phyloP scores from a whole-genome alignment of 2,113 vertebrate genomes.

The Podocnemis expansa region DNA sequence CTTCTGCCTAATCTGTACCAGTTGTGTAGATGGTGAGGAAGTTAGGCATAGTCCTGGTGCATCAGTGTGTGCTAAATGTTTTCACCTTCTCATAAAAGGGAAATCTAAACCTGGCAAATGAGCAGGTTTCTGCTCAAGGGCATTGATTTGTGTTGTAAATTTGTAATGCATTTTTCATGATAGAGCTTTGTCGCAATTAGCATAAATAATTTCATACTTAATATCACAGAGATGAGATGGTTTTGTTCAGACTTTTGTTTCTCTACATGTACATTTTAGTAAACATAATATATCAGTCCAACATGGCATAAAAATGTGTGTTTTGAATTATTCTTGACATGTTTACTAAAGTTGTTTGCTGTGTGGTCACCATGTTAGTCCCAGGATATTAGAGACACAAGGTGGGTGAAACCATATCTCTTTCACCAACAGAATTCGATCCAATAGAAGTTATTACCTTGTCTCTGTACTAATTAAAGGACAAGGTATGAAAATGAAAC shows the following conservation, averaged over 20 bases:
- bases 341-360: background rate
- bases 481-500: background rate
- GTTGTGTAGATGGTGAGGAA: background rate
- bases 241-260: background rate
- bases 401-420: background rate
- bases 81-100: background rate
- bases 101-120: background rate
- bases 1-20: background rate
- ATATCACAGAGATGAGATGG: background rate
- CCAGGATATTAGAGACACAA: background rate
- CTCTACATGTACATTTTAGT: background rate
- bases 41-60: background rate
- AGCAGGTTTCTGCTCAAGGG: background rate
- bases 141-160: background rate
- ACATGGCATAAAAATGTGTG: background rate
- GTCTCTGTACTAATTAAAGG: background rate
- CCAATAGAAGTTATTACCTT: background rate
- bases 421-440: background rate
- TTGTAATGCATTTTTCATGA: background rate
- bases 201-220: background rate
- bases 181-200: background rate
- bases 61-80: background rate
- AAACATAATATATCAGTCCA: background rate
- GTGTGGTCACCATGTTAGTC: background rate
- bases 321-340: background rate